phyloP scores from a whole-genome alignment of 2,888 invertebrate genomes.

The Apomyelois bistriatella region DNA sequence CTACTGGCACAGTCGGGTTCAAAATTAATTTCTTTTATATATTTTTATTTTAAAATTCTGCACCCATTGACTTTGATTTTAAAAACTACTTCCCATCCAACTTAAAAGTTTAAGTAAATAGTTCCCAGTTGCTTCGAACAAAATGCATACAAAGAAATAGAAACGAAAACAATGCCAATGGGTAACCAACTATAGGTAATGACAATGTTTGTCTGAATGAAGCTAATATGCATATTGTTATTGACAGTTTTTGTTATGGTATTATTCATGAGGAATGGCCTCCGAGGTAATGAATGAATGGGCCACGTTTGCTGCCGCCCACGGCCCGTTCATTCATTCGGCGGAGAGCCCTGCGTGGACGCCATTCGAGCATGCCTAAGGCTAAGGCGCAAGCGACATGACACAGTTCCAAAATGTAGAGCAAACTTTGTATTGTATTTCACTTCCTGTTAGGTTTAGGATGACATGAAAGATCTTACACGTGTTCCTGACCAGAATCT shows the following conservation, averaged over 20 bases:
- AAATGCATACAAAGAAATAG: not conserved
- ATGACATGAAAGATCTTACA: too few relatives aligned
- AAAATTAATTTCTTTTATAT: too few relatives aligned
- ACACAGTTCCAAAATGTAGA: not conserved
- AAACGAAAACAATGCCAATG: conserved; percentile 10
- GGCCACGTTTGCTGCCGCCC: conserved; percentile 59
- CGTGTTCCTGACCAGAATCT: too few relatives aligned
- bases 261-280: conserved; percentile 75
- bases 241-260: conserved; percentile 67
- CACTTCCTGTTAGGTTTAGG: too few relatives aligned
- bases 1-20: too few relatives aligned
- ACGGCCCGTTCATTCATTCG: conserved; percentile 72
- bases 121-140: not conserved
- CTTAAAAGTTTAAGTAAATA: too few relatives aligned
- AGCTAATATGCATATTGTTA: conserved; percentile 46
- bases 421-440: not conserved
- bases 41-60: too few relatives aligned
- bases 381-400: conserved; percentile 17
- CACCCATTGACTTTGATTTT: too few relatives aligned
- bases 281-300: conserved; percentile 74
- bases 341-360: conserved; percentile 58
- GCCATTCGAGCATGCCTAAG: conserved; percentile 49
- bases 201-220: conserved; percentile 26
- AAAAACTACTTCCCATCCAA: too few relatives aligned
- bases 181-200: conserved; percentile 15